Percentiles rank a stretch among this genome's conserved stretches.
Conservation (phyloP, 2,888 invertebrate genomes). For the Phyto melanocephala region DNA sequence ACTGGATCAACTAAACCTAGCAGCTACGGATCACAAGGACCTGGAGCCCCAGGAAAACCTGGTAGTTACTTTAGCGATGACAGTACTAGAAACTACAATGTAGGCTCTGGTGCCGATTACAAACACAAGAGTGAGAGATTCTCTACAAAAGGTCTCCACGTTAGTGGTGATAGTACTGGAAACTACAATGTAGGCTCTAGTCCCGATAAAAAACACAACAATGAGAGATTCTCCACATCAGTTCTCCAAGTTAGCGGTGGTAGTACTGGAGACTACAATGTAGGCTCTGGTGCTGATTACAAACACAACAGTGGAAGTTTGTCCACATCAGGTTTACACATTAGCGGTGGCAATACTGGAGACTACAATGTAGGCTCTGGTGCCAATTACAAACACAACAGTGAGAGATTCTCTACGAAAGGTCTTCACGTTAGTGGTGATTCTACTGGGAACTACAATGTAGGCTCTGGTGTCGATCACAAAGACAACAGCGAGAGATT, state of each 20-base stretch:
- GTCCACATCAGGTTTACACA: too few relatives aligned
- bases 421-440: too few relatives aligned
- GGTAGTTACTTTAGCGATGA: conserved; percentile 18
- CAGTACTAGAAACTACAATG: not conserved
- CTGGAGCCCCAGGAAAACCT: conserved; percentile 75
- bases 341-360: not conserved
- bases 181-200: conserved; percentile 64
- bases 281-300: conserved; percentile 69
- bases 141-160: too few relatives aligned
- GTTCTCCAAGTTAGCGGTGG: conserved; percentile 3
- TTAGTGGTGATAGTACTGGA: not conserved
- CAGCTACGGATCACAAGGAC: conserved; percentile 12
- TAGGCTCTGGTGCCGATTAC: conserved; percentile 69
- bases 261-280: not conserved
- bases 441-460: too few relatives aligned
- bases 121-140: too few relatives aligned
- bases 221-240: too few relatives aligned
- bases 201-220: conserved; percentile 64
- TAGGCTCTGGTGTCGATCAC: too few relatives aligned
- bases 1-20: too few relatives aligned
- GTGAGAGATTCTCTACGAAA: too few relatives aligned
- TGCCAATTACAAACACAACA: conserved; percentile 64
- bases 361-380: conserved; percentile 64
- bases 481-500: too few relatives aligned
- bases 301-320: too few relatives aligned